Percentiles rank a stretch among this genome's conserved stretches.
These are phyloP conservation scores for Drosophila differens DNA, from an alignment of 2,888 invertebrate species.

Conservation along the genomic window DNA sequence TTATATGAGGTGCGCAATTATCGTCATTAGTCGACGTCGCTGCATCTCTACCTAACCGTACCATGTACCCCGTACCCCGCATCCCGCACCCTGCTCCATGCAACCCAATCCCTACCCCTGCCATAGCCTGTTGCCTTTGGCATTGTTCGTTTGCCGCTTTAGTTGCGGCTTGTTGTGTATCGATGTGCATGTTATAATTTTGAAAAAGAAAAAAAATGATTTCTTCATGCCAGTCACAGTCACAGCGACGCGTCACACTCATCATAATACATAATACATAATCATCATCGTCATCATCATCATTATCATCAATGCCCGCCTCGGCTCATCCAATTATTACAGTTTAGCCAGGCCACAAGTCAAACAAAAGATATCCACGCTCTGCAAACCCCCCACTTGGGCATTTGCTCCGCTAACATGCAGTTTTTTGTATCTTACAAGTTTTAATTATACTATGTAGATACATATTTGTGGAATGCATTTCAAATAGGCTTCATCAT, in stretches of 20 bases:
- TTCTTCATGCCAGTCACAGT: slow-evolving; percentile 76
- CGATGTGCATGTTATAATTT: slow-evolving; percentile 82
- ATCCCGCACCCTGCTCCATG: background rate
- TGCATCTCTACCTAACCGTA: slow-evolving; percentile 17
- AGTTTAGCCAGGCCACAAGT: slow-evolving; percentile 77
- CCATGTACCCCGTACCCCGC: background rate
- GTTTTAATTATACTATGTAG: slow-evolving; percentile 32
- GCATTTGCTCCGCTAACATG: background rate
- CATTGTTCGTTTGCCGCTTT: slow-evolving; percentile 73
- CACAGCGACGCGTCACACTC: slow-evolving; percentile 58
- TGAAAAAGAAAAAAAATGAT: slow-evolving; percentile 67
- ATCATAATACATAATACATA: slow-evolving; percentile 63
- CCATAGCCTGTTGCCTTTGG: background rate
- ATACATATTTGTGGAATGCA: slow-evolving; percentile 9
- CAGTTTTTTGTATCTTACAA: slow-evolving; percentile 3
- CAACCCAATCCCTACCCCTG: background rate
- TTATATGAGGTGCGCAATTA: slow-evolving; percentile 71
- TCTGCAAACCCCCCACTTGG: background rate
- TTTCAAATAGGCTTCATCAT: background rate
- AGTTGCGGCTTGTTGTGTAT: slow-evolving; percentile 84
- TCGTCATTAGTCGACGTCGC: slow-evolving; percentile 61
- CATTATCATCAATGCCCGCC: slow-evolving; percentile 30
- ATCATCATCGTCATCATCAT: slow-evolving; percentile 13
- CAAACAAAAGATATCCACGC: slow-evolving; percentile 65
- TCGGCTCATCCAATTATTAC: slow-evolving; percentile 74